phyloP scores from a whole-genome alignment of 2,797 vertebrate genomes.

The Manis javanica region DNA sequence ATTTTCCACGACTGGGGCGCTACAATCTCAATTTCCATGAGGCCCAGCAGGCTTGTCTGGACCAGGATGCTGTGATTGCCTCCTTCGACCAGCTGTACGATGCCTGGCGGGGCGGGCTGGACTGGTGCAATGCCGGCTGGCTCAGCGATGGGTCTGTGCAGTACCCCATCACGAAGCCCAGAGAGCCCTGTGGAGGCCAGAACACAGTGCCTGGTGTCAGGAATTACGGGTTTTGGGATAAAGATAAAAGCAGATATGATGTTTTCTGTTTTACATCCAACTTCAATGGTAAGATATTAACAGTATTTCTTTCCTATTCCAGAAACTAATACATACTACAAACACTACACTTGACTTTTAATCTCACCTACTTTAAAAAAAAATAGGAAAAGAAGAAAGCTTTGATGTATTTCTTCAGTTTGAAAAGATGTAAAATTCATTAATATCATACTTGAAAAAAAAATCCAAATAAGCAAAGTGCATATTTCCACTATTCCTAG shows the following conservation, averaged over 20 bases:
- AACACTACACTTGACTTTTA: neutral
- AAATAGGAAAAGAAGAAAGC: neutral
- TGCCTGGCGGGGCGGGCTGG: constrained; percentile 93
- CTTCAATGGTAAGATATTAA: constrained; percentile 89
- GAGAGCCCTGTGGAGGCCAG: constrained; percentile 94
- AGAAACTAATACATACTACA: neutral
- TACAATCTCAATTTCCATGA: constrained; percentile 94
- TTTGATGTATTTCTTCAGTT: neutral
- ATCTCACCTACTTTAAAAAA: neutral
- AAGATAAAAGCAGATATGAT: constrained; percentile 90
- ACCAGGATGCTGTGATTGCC: constrained; percentile 92
- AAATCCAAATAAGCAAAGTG: neutral
- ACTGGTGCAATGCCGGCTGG: constrained; percentile 99
- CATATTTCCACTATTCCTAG: neutral
- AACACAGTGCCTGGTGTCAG: constrained; percentile 91
- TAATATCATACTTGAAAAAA: neutral
- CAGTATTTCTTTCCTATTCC: neutral
- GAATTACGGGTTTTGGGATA: constrained; percentile 94
- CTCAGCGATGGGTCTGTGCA: constrained; percentile 95
- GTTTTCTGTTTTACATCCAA: constrained; percentile 95
- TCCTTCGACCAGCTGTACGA: constrained; percentile 92
- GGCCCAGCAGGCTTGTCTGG: constrained; percentile 90
- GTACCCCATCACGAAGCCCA: constrained; percentile 95
- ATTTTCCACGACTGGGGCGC: constrained; percentile 90
- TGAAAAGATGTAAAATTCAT: neutral